phyloP scores from a whole-genome alignment of 2,797 vertebrate genomes.

The Garrulus glandarius region DNA sequence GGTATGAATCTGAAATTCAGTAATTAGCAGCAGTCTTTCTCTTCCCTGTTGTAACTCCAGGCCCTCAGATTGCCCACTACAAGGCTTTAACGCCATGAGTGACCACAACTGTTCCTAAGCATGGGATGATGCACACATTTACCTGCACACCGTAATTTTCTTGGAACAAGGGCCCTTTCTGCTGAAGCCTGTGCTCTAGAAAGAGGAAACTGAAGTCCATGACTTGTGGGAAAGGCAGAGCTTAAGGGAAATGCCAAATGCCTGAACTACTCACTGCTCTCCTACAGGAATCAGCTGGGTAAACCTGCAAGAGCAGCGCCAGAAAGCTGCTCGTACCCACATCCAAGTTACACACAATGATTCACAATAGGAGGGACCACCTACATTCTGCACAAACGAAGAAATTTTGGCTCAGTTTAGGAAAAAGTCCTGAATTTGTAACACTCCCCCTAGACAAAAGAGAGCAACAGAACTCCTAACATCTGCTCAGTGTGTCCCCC shows the following conservation, averaged over 20 bases:
- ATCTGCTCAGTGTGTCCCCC: neutral
- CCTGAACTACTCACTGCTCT: neutral
- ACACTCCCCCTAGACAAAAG: neutral
- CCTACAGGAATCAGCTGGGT: neutral
- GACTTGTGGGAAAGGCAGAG: neutral
- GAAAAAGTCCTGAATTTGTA: neutral
- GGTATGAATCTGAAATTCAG: neutral
- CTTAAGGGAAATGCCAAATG: neutral
- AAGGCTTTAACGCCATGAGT: accelerated
- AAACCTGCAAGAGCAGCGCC: neutral
- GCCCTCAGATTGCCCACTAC: neutral
- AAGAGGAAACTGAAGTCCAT: neutral
- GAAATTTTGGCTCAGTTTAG: neutral
- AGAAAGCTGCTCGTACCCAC: neutral
- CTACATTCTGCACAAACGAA: neutral
- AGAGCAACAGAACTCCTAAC: neutral
- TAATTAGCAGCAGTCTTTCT: neutral
- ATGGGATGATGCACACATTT: neutral
- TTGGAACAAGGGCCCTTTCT: neutral
- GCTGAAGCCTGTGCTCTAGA: neutral
- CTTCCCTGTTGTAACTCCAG: neutral
- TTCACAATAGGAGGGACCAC: neutral
- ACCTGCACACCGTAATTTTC: neutral
- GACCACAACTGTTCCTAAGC: neutral
- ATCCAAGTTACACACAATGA: neutral